phyloP scores from a whole-genome alignment of 2,113 vertebrate genomes.

The Hippocampus zosterae region DNA sequence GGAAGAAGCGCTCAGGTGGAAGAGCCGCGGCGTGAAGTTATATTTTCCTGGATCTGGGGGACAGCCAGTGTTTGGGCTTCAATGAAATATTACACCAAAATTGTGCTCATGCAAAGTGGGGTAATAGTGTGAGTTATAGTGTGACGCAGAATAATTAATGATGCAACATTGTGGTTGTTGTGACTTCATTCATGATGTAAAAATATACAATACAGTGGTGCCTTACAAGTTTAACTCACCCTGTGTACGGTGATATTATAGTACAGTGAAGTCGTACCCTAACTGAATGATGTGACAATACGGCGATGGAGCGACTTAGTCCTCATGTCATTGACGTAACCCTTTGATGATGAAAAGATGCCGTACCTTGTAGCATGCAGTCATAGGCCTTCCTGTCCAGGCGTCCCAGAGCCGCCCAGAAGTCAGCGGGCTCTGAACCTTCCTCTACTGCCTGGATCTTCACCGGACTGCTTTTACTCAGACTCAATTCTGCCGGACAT shows the following conservation, averaged over 20 bases:
- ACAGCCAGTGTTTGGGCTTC: background rate
- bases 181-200: too few species aligned
- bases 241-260: too few species aligned
- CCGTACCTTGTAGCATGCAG: constrained; percentile 78
- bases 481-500: constrained; percentile 67
- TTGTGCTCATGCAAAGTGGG: background rate
- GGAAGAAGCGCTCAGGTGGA: constrained; percentile 64
- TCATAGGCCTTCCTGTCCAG: constrained; percentile 76
- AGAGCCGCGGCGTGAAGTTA: constrained; percentile 76
- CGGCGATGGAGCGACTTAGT: background rate
- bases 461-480: constrained; percentile 40
- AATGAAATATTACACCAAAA: background rate
- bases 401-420: constrained; percentile 71
- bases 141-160: background rate
- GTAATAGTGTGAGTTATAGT: background rate
- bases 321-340: background rate
- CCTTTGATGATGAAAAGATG: background rate
- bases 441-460: constrained; percentile 68
- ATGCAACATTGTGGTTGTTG: too few species aligned
- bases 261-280: too few species aligned
- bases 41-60: constrained; percentile 73
- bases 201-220: too few species aligned
- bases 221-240: too few species aligned
- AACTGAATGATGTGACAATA: background rate
- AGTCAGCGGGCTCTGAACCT: constrained; percentile 71